These are phyloP conservation scores for Chondrosia reniformis DNA, from an alignment of 37 sponge, comb jelly and placozoan species.

Conservation along the genomic window DNA sequence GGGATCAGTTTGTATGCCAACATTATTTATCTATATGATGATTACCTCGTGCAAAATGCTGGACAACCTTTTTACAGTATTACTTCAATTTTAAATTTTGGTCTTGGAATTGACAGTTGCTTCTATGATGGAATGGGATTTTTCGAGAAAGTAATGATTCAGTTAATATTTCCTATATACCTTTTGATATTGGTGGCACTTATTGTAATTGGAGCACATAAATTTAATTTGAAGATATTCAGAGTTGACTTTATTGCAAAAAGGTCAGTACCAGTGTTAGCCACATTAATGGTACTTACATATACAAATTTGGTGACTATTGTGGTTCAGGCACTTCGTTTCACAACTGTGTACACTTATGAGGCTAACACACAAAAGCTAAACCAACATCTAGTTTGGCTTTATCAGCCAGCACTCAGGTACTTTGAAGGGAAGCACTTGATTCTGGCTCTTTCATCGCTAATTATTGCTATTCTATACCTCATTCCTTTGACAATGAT, in stretches of 20 bases:
- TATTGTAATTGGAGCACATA: constrained; percentile 6
- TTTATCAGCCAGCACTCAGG: neutral
- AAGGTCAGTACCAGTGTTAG: constrained; percentile 31
- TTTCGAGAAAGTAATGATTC: constrained; percentile 29
- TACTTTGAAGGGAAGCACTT: constrained; percentile 26
- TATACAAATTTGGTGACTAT: constrained; percentile 12
- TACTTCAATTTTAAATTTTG: constrained; percentile 34
- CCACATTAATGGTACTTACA: constrained; percentile 28
- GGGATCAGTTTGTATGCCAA: constrained; percentile 49
- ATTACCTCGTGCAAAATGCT: neutral
- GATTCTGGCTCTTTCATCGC: neutral
- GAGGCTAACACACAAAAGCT: too few species aligned
- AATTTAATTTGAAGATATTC: neutral
- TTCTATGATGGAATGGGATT: constrained; percentile 71
- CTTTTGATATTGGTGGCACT: constrained; percentile 27
- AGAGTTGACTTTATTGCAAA: neutral
- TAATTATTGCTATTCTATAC: neutral
- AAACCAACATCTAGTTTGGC: too few species aligned
- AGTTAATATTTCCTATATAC: constrained; percentile 56
- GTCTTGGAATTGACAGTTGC: constrained; percentile 36
- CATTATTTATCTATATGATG: constrained; percentile 1
- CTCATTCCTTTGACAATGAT: constrained; percentile 14
- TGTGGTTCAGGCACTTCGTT: neutral
- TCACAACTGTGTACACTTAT: neutral
- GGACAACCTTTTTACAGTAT: neutral